Conservation (phyloP, 2,888 invertebrate species). For the Dasypogon diadema region DNA sequence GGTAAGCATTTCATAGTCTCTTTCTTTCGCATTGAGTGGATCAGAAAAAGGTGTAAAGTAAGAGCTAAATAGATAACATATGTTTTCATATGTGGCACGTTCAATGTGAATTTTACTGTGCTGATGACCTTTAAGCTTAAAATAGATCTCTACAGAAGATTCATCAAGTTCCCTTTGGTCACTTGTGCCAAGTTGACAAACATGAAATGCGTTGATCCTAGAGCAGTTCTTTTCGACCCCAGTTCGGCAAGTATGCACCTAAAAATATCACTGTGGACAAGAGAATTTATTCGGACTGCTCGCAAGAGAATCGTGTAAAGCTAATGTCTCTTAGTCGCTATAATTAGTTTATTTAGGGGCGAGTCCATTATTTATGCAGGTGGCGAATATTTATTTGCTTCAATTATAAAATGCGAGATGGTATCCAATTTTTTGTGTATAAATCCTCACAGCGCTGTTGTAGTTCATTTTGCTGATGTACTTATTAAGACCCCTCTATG, state of each 20-base stretch:
- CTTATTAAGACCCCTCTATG: too few relatives aligned
- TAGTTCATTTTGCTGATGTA: too few relatives aligned
- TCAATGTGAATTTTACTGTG: conserved; percentile 41
- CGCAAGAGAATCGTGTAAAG: too few relatives aligned
- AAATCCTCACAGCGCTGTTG: too few relatives aligned
- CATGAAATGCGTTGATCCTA: conserved; percentile 24
- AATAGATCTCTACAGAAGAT: conserved; percentile 41
- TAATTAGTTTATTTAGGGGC: conserved; percentile 17
- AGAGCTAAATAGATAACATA: not conserved
- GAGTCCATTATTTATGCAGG: too few relatives aligned
- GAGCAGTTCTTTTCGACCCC: conserved; percentile 13
- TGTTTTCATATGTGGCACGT: conserved; percentile 2
- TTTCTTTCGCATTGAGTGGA: conserved; percentile 2
- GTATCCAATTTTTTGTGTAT: too few relatives aligned
- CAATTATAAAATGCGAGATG: too few relatives aligned
- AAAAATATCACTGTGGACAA: conserved; percentile 16
- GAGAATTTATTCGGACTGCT: too few relatives aligned
- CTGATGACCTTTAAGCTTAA: conserved; percentile 52
- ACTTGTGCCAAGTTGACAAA: conserved; percentile 34
- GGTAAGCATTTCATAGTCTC: not conserved
- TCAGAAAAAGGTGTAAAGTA: not conserved
- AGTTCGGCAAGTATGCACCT: not conserved
- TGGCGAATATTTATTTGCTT: too few relatives aligned
- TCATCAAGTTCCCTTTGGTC: conserved; percentile 16
- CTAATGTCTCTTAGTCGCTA: not conserved